phyloP scores from a whole-genome alignment of 2,113 vertebrate genomes.

The Pycnonotus jocosus region DNA sequence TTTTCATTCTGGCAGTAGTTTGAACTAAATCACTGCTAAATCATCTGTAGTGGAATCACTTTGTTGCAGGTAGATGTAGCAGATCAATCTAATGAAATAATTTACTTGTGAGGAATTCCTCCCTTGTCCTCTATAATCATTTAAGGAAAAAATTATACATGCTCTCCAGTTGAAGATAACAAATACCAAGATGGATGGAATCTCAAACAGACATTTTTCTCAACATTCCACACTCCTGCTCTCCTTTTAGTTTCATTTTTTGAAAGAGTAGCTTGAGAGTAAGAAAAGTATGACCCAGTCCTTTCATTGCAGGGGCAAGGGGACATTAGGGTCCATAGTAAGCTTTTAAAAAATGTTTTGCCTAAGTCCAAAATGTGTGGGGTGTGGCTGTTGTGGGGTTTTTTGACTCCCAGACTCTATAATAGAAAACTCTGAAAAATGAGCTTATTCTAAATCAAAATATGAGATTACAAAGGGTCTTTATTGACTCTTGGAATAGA shows the following conservation, averaged over 20 bases:
- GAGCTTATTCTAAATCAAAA: background rate
- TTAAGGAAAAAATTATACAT: background rate
- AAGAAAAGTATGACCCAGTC: background rate
- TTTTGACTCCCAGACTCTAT: background rate
- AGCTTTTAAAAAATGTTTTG: background rate
- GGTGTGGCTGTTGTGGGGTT: background rate
- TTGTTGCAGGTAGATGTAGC: background rate
- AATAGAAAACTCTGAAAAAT: background rate
- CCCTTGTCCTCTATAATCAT: background rate
- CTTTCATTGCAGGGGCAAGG: background rate
- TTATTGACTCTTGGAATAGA: background rate
- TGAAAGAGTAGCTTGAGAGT: background rate
- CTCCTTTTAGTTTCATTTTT: background rate
- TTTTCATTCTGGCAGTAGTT: conserved; percentile 35
- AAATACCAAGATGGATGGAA: background rate
- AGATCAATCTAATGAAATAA: background rate
- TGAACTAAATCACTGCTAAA: conserved; percentile 7
- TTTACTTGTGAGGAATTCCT: background rate
- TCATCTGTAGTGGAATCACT: background rate
- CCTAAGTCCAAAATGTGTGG: background rate
- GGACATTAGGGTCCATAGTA: background rate
- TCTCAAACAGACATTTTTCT: background rate
- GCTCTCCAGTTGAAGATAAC: background rate
- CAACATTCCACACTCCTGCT: background rate
- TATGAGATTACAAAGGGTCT: background rate